Base-by-base conservation (phyloP, 2,888 invertebrate species). In the Diarsia dahlii region DNA sequence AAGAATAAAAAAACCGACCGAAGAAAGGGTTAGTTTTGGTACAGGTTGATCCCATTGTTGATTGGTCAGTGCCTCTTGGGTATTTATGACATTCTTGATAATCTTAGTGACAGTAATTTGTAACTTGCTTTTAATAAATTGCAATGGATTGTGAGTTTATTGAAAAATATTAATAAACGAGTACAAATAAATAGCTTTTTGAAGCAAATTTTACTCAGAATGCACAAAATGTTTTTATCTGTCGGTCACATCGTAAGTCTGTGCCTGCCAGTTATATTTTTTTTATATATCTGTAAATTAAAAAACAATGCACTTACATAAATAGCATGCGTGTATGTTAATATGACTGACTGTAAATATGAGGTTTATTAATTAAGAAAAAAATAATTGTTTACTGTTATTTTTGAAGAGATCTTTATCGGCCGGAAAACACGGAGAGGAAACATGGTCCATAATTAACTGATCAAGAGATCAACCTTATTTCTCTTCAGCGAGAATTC, bases 1-100 rank as follows among this genome's bases (percentile, higher is more conserved):
- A 90, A 50, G 48, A 70, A 50, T 89, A 89, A 90, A 91, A 91
- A 90, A 91, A 88, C 89, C 71, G 84, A 79, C 82, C 89, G 89
- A 94, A 93, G 95, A 96, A 96, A 95, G 96, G 95, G 94, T 95
- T 94, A 86, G 85, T 70, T 63, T 69, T 71, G 85, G 77, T 94
- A 96, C 94, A 95, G 95, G 94, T 84, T 94, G 96, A 88, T 93
- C 72, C 78, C 82, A 84, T 92, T 91, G 85, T 88, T 85, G 80
- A 70, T 72, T 79, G 87, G 82, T 83, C 86, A 82, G 70, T 84
- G 67, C 76, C 85, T 77, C 75, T 82, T 80, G 45, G 70, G 66
- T 80, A 82, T 83, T 82, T 81, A 79, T 88, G 80, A 83, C 76
- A 84, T 83, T 84, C 67, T 82, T 66, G 80, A 78, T 80, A 79